phyloP scores from a whole-genome alignment of 2,113 vertebrate species.

The Takifugu flavidus region DNA sequence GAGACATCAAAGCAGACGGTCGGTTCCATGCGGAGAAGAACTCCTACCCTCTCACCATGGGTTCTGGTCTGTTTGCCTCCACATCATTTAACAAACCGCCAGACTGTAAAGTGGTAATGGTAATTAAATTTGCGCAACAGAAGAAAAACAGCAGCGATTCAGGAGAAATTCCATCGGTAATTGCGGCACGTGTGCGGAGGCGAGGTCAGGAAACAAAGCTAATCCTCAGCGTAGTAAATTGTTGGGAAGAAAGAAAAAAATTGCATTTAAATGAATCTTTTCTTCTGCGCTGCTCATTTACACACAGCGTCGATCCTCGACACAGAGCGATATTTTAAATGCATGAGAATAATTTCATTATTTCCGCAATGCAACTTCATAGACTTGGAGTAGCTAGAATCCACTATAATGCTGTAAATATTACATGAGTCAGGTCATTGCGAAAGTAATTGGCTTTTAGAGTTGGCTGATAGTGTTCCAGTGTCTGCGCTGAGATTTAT shows the following conservation, averaged over 20 bases:
- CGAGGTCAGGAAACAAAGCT: not conserved
- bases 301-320: constrained; percentile 3
- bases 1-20: not conserved
- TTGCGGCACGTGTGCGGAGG: constrained; percentile 10
- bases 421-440: constrained; percentile 65
- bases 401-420: constrained; percentile 55
- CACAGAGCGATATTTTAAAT: constrained; percentile 16
- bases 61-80: constrained; percentile 40
- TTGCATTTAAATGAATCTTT: not conserved
- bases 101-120: constrained; percentile 31
- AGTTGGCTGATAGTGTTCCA: constrained; percentile 52
- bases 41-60: constrained; percentile 32
- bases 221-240: constrained; percentile 1
- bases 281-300: not conserved
- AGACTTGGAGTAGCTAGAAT: constrained; percentile 37
- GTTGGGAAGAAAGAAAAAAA: constrained; percentile 8
- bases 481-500: constrained; percentile 59
- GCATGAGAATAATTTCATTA: constrained; percentile 39
- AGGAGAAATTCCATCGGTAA: constrained; percentile 17
- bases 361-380: constrained; percentile 34
- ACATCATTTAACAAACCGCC: constrained; percentile 39
- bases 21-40: constrained; percentile 32
- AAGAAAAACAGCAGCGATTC: constrained; percentile 32
- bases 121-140: constrained; percentile 50
- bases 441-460: constrained; percentile 67